These are phyloP conservation scores for Eledona agricola DNA, from an alignment of 2,888 invertebrate genomes.

Conservation along the genomic window DNA sequence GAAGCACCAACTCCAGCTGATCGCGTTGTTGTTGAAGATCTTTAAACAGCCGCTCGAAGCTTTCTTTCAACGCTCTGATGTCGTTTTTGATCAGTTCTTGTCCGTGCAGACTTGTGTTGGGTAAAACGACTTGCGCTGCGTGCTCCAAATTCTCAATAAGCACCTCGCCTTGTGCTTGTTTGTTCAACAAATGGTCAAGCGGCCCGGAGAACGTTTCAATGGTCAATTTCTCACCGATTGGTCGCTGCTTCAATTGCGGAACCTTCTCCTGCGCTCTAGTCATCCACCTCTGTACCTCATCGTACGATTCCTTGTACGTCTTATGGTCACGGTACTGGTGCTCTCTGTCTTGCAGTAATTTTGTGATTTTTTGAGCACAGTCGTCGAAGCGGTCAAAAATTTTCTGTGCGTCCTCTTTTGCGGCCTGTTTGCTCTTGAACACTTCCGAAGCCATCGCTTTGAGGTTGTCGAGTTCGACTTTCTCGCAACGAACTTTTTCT, in stretches of 20 bases:
- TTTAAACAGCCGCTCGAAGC: constrained; percentile 84
- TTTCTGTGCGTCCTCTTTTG: constrained; percentile 84
- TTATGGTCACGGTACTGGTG: constrained; percentile 89
- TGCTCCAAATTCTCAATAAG: constrained; percentile 87
- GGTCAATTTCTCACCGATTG: constrained; percentile 85
- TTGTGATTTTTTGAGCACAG: constrained; percentile 75
- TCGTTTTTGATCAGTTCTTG: constrained; percentile 84
- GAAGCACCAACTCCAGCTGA: constrained; percentile 81
- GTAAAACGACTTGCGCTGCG: constrained; percentile 85
- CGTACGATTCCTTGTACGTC: constrained; percentile 89
- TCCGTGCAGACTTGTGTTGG: constrained; percentile 82
- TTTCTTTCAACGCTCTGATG: constrained; percentile 84
- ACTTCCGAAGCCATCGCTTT: constrained; percentile 87
- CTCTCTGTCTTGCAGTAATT: constrained; percentile 79
- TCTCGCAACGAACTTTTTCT: constrained; percentile 88
- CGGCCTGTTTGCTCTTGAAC: constrained; percentile 85
- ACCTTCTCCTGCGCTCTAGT: constrained; percentile 88
- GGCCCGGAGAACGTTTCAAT: constrained; percentile 89
- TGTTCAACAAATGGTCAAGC: constrained; percentile 85
- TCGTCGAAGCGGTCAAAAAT: constrained; percentile 85
- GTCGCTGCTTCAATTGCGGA: constrained; percentile 84
- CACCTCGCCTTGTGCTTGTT: constrained; percentile 90
- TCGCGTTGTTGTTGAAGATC: constrained; percentile 87
- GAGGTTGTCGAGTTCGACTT: constrained; percentile 86
- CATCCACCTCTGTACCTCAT: constrained; percentile 89